phyloP scores from a whole-genome alignment of 2,888 invertebrate species.

The Rhorus exstirpatorius region DNA sequence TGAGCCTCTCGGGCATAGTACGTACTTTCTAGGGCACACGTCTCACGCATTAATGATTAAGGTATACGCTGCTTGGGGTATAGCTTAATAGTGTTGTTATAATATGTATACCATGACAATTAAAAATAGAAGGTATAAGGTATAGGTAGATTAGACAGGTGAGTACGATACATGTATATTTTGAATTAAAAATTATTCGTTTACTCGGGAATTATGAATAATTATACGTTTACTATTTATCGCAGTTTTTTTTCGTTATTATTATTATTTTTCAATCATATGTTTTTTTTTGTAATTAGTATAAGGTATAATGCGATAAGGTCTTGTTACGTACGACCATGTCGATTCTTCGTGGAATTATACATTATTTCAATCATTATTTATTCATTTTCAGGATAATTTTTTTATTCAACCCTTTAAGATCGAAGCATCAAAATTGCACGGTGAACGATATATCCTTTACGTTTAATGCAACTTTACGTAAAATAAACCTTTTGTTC shows the following conservation, averaged over 20 bases:
- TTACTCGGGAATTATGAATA: constrained; percentile 81
- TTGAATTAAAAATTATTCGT: constrained; percentile 82
- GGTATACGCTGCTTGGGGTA: constrained; percentile 83
- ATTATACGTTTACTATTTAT: constrained; percentile 80
- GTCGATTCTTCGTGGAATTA: constrained; percentile 81
- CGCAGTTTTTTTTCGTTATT: constrained; percentile 75
- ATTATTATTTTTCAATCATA: constrained; percentile 49
- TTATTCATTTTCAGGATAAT: not conserved
- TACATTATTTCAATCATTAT: constrained; percentile 69
- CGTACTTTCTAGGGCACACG: constrained; percentile 86
- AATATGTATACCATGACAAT: constrained; percentile 82
- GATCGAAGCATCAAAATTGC: too few species aligned
- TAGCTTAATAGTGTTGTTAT: constrained; percentile 83
- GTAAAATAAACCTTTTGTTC: too few species aligned
- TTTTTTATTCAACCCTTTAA: constrained; percentile 1
- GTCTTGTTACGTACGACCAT: constrained; percentile 81
- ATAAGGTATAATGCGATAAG: constrained; percentile 82
- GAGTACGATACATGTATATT: constrained; percentile 82
- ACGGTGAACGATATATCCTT: too few species aligned
- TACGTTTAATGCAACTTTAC: too few species aligned
- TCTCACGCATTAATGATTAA: constrained; percentile 85
- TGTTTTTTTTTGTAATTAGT: constrained; percentile 73
- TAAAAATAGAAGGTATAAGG: constrained; percentile 71
- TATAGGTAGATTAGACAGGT: constrained; percentile 77
- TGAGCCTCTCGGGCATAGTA: constrained; percentile 85